phyloP scores from a whole-genome alignment of 2,113 vertebrate genomes.

The Microcebus murinus region DNA sequence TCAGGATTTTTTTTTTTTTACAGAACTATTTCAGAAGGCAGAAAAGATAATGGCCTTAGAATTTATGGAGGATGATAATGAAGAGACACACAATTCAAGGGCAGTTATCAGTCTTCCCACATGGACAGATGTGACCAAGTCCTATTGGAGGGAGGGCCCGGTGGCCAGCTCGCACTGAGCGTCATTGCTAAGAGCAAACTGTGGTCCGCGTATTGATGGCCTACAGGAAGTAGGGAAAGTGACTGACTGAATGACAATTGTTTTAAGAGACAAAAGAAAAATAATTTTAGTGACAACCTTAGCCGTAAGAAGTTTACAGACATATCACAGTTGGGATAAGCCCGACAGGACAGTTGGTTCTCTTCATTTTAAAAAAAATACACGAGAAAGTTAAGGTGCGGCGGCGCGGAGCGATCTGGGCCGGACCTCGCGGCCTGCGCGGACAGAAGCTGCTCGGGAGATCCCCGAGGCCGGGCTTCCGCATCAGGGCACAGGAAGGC shows the following conservation, averaged over 20 bases:
- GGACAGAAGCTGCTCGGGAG: not conserved
- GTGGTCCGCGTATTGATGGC: not conserved
- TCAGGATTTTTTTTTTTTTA: not conserved
- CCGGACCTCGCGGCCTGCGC: not conserved
- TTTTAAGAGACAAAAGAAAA: constrained; percentile 30
- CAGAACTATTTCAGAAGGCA: not conserved
- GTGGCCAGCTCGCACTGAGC: not conserved
- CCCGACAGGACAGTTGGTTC: not conserved
- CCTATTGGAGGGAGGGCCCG: not conserved
- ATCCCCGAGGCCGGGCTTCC: not conserved
- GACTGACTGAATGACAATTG: not conserved
- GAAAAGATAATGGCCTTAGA: not conserved
- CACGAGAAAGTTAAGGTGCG: not conserved
- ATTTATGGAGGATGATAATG: not conserved
- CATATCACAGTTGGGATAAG: not conserved
- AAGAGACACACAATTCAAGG: not conserved
- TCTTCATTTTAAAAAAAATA: not conserved
- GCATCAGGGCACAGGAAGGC: not conserved
- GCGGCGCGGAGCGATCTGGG: not conserved
- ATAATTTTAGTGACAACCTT: not conserved
- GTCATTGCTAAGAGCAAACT: not conserved
- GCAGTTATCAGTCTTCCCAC: fast-evolving
- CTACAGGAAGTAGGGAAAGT: not conserved
- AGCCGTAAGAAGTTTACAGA: constrained; percentile 20
- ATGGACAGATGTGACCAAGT: no score